Evolutionary conservation across 2,113 vertebrate species (phyloP).

Genomic region (Himantopus leucocephalus): DNA sequence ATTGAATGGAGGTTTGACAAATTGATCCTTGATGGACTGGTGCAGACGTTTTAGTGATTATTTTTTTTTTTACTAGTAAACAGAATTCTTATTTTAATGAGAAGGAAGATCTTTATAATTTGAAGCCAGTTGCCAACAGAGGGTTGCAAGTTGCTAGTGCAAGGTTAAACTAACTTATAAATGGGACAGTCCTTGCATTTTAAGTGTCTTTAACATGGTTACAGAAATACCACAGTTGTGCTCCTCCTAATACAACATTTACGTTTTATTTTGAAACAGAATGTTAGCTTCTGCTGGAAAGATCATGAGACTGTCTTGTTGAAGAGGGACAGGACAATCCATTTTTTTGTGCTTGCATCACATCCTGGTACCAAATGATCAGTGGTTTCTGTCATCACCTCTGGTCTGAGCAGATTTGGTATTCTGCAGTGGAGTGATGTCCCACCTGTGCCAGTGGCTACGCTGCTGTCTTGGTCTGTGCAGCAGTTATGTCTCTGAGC

Average conservation of each 20-base stretch:
- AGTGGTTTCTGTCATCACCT: background rate
- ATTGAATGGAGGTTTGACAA: background rate
- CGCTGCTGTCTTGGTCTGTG: rapidly evolving
- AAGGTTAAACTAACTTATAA: background rate
- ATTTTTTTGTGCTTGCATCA: background rate
- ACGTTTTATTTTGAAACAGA: background rate
- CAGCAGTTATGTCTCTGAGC: background rate
- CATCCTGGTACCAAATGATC: background rate
- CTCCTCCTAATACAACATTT: background rate
- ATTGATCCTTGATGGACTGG: background rate
- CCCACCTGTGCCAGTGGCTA: background rate
- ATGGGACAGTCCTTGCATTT: background rate
- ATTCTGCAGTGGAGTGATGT: background rate
- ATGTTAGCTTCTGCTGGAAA: background rate
- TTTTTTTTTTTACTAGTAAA: background rate
- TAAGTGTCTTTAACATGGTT: background rate
- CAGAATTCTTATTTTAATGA: background rate
- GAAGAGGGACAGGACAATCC: background rate
- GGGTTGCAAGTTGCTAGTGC: background rate
- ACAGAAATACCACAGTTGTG: background rate
- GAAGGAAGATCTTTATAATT: background rate
- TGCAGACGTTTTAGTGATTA: background rate
- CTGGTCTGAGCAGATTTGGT: background rate
- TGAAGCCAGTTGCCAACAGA: background rate
- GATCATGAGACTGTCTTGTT: background rate